A percentile compares a stretch with the other conserved stretches of the same genome.
phyloP scores from a whole-genome alignment of 2,113 vertebrate genomes.

The Erythrocercus mccallii region DNA sequence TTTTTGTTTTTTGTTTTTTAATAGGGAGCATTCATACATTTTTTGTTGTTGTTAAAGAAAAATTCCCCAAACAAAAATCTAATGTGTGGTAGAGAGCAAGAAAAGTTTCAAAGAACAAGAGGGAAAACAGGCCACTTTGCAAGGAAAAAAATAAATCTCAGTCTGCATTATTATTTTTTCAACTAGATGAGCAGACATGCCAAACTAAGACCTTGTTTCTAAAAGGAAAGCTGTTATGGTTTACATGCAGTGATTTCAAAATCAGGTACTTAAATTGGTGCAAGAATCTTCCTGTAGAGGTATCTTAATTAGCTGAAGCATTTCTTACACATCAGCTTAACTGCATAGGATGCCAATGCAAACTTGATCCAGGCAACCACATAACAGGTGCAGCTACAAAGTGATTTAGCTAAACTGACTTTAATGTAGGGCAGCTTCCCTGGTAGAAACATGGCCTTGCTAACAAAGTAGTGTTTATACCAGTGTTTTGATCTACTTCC shows the following conservation, averaged over 20 bases:
- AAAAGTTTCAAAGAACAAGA: slow-evolving; percentile 43
- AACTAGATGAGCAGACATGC: slow-evolving; percentile 52
- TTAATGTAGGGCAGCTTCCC: background rate
- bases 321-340: background rate
- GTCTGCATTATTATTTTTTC: slow-evolving; percentile 59
- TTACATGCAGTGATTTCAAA: background rate
- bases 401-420: background rate
- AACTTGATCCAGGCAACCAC: background rate
- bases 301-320: background rate
- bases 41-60: background rate
- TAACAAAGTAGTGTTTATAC: slow-evolving; percentile 51
- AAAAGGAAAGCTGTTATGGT: slow-evolving; percentile 20
- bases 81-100: background rate
- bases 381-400: background rate
- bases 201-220: slow-evolving; percentile 54
- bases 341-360: background rate
- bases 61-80: background rate
- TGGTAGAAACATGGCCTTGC: slow-evolving; percentile 41
- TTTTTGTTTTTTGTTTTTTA: background rate
- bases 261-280: background rate
- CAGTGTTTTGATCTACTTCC: slow-evolving; percentile 42
- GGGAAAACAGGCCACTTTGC: slow-evolving; percentile 16
- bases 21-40: slow-evolving; percentile 50
- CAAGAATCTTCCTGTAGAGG: slow-evolving; percentile 11
- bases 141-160: slow-evolving; percentile 46